Percentiles rank a stretch among this genome's conserved stretches.
These are phyloP conservation scores for Leucophenga maculata DNA, from an alignment of 2,888 invertebrate genomes.

Conservation along the genomic window DNA sequence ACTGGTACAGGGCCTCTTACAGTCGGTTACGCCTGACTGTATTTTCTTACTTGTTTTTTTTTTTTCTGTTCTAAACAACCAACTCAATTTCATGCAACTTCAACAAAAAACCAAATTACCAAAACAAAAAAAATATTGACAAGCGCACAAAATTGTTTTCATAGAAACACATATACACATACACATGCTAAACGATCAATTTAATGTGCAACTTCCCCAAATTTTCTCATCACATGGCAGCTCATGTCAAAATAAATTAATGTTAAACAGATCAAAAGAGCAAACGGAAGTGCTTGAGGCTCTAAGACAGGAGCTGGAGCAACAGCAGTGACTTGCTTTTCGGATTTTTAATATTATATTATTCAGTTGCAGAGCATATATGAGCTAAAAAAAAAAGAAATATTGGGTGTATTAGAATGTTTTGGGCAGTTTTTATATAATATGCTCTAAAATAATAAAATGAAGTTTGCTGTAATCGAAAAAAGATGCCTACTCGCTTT, in stretches of 20 bases:
- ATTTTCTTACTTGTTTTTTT: no score
- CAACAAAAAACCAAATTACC: background rate
- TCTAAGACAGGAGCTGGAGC: no score
- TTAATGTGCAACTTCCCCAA: background rate
- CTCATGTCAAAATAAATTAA: conserved; percentile 40
- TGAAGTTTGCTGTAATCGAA: no score
- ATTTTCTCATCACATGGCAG: background rate
- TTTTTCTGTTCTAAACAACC: no score
- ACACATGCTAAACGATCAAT: conserved; percentile 2
- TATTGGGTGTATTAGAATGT: conserved; percentile 39
- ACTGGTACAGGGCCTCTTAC: no score
- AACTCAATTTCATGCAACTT: no score
- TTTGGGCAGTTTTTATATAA: no score
- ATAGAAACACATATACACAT: background rate
- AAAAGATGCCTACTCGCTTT: no score
- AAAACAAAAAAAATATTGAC: background rate
- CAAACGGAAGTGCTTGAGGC: conserved; percentile 32
- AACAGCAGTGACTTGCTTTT: background rate
- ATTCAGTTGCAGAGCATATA: conserved; percentile 27
- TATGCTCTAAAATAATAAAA: no score
- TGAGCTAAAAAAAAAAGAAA: no score
- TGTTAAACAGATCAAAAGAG: conserved; percentile 46
- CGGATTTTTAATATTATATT: background rate
- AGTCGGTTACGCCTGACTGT: no score
- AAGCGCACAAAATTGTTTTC: background rate